Base-by-base conservation (phyloP, 2,888 invertebrate species). In the Tridacna crocea region DNA sequence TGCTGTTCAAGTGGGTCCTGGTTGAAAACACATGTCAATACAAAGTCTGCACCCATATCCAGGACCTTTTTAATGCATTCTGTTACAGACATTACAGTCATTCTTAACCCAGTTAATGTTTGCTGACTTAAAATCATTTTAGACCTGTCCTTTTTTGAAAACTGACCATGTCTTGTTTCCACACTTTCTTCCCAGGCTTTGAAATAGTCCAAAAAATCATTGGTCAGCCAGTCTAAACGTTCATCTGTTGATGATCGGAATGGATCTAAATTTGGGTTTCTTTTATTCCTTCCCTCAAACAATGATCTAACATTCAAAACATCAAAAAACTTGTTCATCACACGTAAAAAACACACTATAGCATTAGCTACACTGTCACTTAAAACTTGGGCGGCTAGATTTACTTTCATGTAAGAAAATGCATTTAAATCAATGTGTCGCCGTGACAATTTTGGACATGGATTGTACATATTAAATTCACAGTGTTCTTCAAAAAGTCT, bases 1-100 rank as follows among this genome's bases (percentile, higher is more conserved):
- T 80, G 82, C 51, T 82, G 84, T 46, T 87, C 87, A n/a, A 87
- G 72, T 0, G 82, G 80, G 48, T 87, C 84, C 22, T 87, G 87
- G 24, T 83, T 85, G 24, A 87, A 85, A 12, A n/a, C 26, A 19
- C 74, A 55, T 8, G 83, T 85, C 19, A 85, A 48, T 1, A 84
- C 58, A 68, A 79, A 85, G 3, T 26, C 17, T 22, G 75, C 80
- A 26, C 87, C 84, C 0, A 51, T 26, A 48, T 65, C 47, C 6
- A 87, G 46, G 2, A 82, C 48, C 48, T 60, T 47, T 46, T 74
- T 78, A 0, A 80, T 66, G 77, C 84, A 78, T 17, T 72, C 78
- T 24, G 74, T 51, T n/a, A 85, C 77, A 15, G 83, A 85, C 0
- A 48, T 70, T 22, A 75, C 75, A 36, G 73, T 68, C 10, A 87